phyloP scores from a whole-genome alignment of 2,113 vertebrate genomes.

The Galemys pyrenaicus region DNA sequence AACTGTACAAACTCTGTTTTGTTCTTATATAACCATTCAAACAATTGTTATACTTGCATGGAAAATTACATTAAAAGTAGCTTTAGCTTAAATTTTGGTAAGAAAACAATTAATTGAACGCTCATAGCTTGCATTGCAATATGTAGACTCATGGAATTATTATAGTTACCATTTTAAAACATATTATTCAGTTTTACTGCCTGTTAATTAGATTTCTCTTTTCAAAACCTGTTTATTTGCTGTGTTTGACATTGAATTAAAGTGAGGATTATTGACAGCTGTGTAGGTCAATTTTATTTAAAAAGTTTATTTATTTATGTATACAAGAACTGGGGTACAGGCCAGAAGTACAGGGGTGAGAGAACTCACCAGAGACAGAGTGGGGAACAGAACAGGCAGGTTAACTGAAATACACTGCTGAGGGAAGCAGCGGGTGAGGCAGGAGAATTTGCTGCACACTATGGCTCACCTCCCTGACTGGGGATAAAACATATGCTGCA shows the following conservation, averaged over 20 bases:
- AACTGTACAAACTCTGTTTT: neutral
- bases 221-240: conserved; percentile 10
- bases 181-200: conserved; percentile 19
- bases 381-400: too few relatives aligned
- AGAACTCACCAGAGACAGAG: too few relatives aligned
- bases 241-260: conserved; percentile 48
- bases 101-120: neutral
- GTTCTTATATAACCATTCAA: neutral
- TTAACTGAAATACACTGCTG: too few relatives aligned
- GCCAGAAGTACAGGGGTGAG: too few relatives aligned
- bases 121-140: neutral
- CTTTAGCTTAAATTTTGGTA: neutral
- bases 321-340: too few relatives aligned
- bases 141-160: neutral
- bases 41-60: neutral
- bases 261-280: neutral
- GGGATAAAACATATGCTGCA: too few relatives aligned
- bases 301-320: too few relatives aligned
- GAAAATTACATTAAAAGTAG: neutral
- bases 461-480: too few relatives aligned
- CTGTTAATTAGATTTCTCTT: neutral
- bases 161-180: conserved; percentile 25
- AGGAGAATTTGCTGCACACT: too few relatives aligned
- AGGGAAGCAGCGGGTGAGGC: too few relatives aligned
- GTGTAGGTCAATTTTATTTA: neutral